phyloP scores from a whole-genome alignment of 2,113 vertebrate genomes.

The Gambusia holbrooki region DNA sequence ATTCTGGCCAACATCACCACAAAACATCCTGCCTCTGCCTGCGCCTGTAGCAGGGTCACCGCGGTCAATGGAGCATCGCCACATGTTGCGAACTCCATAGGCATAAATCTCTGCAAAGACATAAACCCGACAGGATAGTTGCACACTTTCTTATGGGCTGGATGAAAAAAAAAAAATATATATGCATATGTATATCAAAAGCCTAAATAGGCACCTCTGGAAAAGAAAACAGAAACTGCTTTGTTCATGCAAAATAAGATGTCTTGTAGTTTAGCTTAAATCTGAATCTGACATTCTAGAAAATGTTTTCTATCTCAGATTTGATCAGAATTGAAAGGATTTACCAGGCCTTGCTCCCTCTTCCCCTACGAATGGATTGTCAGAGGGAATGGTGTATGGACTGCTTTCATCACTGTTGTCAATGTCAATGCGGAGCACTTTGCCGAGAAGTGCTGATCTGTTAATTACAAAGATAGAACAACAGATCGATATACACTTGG shows the following conservation, averaged over 20 bases:
- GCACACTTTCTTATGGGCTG: neutral
- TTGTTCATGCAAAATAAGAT: neutral
- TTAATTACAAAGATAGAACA: neutral
- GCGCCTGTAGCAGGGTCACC: slow-evolving; percentile 72
- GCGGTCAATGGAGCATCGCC: slow-evolving; percentile 85
- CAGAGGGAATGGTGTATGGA: slow-evolving; percentile 82
- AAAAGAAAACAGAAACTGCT: neutral
- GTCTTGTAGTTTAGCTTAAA: neutral
- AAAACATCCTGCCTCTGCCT: slow-evolving; percentile 81
- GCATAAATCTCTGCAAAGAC: slow-evolving; percentile 78
- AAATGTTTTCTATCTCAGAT: neutral
- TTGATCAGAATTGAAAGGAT: neutral
- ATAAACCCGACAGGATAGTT: neutral
- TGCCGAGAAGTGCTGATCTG: slow-evolving; percentile 84
- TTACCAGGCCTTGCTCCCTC: slow-evolving; percentile 67
- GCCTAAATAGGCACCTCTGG: neutral
- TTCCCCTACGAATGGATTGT: slow-evolving; percentile 84
- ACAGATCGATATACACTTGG: neutral
- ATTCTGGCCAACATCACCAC: slow-evolving; percentile 86
- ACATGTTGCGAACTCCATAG: slow-evolving; percentile 86
- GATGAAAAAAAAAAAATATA: neutral
- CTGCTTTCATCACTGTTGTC: slow-evolving; percentile 73
- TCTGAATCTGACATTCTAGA: neutral
- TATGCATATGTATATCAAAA: neutral
- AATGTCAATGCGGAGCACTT: slow-evolving; percentile 81